Evolutionary conservation across 2,113 vertebrate genomes (phyloP), one percentile per base, ranked within the genome.

Genomic region (Lota lota): DNA sequence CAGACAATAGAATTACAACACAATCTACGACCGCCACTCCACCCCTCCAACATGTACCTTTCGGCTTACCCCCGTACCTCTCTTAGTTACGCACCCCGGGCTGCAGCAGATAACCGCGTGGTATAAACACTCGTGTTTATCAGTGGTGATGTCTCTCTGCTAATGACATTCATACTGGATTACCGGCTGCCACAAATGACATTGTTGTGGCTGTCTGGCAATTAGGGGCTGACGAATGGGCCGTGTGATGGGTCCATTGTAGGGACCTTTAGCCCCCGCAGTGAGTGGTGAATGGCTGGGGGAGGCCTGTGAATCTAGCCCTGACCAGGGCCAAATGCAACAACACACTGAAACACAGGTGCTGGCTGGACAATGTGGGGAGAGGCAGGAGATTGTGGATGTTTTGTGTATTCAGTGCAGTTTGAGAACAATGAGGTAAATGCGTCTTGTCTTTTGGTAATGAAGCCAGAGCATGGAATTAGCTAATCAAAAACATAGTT

Each of bases 111-210:
- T 87, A 87, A 83, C 59, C 70, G 79, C 64, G 59, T 67, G 66
- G 5, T 57, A 64, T 62, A 22, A 74, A 76, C 80, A 33, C 28
- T 33, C 28, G 69, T 76, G 73, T 72, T 67, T 69, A 63, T 59
- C 68, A 50, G 72, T 73, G 79, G 79, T 85, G 83, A 88, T 82
- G 84, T 82, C 77, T 84, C 28, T 4, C 79, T 67, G 69, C 73
- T 86, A 84, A 86, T 82, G 83, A 79, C 59, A 64, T 58, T 67
- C 72, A 24, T 82, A 77, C 79, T 85, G 87, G 85, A 84, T 82
- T 64, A 69, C 71, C 71, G 60, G 58, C 62, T 67, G 74, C 72
- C 79, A 74, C 79, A 88, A 85, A 78, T 81, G 84, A 85, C 82
- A 81, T 63, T 61, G 63, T 57, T 63, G 69, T 66, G 65, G 67